Conservation (phyloP, 1,140 invertebrate genomes). For the Linepithema humile region DNA sequence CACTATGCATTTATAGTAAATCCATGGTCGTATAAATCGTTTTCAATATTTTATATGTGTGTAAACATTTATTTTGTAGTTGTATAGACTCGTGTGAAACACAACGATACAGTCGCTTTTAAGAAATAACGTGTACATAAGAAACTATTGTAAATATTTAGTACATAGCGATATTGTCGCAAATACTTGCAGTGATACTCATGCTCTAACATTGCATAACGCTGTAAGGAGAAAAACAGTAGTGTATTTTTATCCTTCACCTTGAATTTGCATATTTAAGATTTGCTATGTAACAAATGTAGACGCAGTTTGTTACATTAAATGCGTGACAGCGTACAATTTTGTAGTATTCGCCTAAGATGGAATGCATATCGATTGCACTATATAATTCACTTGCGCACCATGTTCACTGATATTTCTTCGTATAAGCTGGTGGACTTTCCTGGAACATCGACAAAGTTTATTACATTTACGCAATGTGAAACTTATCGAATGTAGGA, state of each 20-base stretch:
- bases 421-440: conserved; percentile 90
- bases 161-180: conserved; percentile 32
- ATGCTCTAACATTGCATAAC: conserved; percentile 34
- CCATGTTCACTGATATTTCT: conserved; percentile 84
- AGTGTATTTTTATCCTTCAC: conserved; percentile 14
- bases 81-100: conserved; percentile 63
- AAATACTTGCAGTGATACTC: conserved; percentile 19
- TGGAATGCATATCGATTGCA: conserved; percentile 66
- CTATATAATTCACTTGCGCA: conserved; percentile 43
- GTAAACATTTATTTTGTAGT: conserved; percentile 69
- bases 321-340: conserved; percentile 61
- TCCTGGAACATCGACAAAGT: conserved; percentile 84
- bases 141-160: conserved; percentile 64
- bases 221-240: conserved; percentile 8
- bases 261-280: conserved; percentile 17
- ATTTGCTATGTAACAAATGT: conserved; percentile 52
- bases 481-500: not conserved
- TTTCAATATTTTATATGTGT: conserved; percentile 51
- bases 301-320: conserved; percentile 58
- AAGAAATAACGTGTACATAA: conserved; percentile 66
- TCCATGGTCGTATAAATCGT: too few relatives aligned
- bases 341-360: conserved; percentile 55
- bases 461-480: not conserved
- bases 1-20: too few relatives aligned
- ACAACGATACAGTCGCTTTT: conserved; percentile 62